Base-by-base conservation (phyloP, 2,888 invertebrate genomes). In the Drosophila suboccidentalis region DNA sequence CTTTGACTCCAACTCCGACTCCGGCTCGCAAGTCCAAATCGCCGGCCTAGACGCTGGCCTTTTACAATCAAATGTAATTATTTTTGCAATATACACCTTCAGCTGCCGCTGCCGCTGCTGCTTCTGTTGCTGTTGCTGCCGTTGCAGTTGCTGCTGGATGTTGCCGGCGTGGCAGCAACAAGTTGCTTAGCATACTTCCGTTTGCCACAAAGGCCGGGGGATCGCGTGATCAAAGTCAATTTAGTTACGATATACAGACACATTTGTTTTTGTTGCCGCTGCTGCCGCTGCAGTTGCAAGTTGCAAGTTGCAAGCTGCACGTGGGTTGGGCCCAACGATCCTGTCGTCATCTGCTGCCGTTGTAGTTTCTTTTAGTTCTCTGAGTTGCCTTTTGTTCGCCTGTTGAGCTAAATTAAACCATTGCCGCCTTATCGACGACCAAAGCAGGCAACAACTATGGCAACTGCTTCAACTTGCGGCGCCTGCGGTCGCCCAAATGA, bases 181-280 rank as follows among this genome's bases (percentile, higher is more conserved):
- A 89, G 86, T 90, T 90, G 86, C 90, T 90, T 90, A 90, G 89
- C 90, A 86, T 89, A 86, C 90, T 91, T 90, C 90, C 91, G 91
- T 90, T 91, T 90, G 90, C 77, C 88, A 74, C 87, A 88, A 81
- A 80, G 82, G 74, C 71, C 74, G 76, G 86, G 76, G 71, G 79
- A 92, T 91, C 92, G 91, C 91, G 92, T 91, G 91, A 92, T 92
- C 92, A 92, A 92, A 90, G 91, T 92, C 91, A 91, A 91, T 91
- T 91, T 92, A 92, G 91, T 82, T 85, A 75, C 84, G 80, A 89
- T 90, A 87, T 90, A 86, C 86, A 90, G 85, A 71, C 90, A 86
- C 90, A 89, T 89, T 89, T 90, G 84, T 90, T 89, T 84, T 86
- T 84, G 68, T 63, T 76, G 47, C 53, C 51, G 63, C 61, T 69